A percentile compares a stretch with the other conserved stretches of the same genome.
These are phyloP conservation scores for Dione juno DNA, from an alignment of 2,888 invertebrate species.

Conservation along the genomic window DNA sequence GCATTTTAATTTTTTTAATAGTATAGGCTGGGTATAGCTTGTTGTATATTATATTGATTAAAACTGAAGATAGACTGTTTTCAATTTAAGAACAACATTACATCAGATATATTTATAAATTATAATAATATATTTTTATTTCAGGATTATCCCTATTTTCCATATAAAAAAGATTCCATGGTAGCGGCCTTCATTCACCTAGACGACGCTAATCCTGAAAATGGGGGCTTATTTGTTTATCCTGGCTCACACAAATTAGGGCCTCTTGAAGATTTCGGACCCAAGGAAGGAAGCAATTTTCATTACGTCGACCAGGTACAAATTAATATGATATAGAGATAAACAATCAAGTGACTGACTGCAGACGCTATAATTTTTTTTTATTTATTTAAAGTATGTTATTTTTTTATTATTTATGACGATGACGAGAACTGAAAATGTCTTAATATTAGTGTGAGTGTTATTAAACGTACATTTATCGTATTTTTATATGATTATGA, in stretches of 20 bases:
- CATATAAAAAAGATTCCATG: slow-evolving; percentile 82
- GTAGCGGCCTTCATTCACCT: slow-evolving; percentile 83
- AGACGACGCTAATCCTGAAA: slow-evolving; percentile 82
- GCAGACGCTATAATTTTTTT: background rate
- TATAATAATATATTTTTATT: background rate
- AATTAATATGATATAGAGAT: background rate
- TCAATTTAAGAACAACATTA: background rate
- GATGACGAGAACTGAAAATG: too few species aligned
- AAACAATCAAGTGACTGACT: background rate
- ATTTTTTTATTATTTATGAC: too few species aligned
- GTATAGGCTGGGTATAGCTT: too few species aligned
- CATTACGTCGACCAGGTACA: slow-evolving; percentile 78
- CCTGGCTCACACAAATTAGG: slow-evolving; percentile 84
- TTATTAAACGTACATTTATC: too few species aligned
- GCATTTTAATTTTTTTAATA: too few species aligned
- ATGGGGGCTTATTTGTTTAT: slow-evolving; percentile 84
- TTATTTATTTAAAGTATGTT: too few species aligned
- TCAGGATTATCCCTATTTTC: slow-evolving; percentile 85
- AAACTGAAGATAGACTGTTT: background rate
- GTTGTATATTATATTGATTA: too few species aligned
- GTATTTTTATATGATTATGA: too few species aligned
- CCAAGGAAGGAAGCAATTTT: slow-evolving; percentile 65
- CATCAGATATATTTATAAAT: too few species aligned
- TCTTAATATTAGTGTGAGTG: too few species aligned
- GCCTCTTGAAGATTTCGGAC: slow-evolving; percentile 78